A percentile compares a stretch with the other conserved stretches of the same genome.
Conservation (phyloP, 2,113 vertebrate species). For the Osmerus eperlanus region DNA sequence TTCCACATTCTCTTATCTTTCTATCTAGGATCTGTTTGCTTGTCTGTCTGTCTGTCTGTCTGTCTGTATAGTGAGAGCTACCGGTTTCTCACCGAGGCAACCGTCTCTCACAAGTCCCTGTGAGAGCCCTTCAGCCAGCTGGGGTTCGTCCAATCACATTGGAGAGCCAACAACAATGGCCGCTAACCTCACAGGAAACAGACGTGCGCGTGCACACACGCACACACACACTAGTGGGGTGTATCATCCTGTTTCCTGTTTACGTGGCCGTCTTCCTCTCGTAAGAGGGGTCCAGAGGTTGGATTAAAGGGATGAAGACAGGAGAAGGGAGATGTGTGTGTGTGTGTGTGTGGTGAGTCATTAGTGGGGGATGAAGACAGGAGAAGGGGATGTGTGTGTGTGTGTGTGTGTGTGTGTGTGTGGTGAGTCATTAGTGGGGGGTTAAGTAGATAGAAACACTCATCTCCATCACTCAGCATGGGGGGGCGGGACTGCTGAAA, state of each 20-base stretch:
- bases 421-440: neutral
- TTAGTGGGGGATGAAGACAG: neutral
- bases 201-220: constrained; percentile 7
- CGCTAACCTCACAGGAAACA: constrained; percentile 35
- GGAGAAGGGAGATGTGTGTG: constrained; percentile 1
- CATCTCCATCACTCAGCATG: constrained; percentile 52
- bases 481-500: constrained; percentile 57
- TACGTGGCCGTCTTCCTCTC: constrained; percentile 45
- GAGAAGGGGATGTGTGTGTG: neutral
- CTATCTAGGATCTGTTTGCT: neutral
- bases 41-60: neutral
- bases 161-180: constrained; percentile 43
- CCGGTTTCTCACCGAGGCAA: neutral
- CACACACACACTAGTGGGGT: constrained; percentile 25
- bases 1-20: constrained; percentile 4
- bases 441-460: constrained; percentile 23
- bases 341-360: neutral
- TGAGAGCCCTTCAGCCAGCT: constrained; percentile 45
- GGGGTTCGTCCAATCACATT: constrained; percentile 42
- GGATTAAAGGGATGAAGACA: constrained; percentile 12
- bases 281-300: constrained; percentile 27
- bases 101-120: neutral
- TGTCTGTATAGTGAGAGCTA: neutral
- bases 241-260: constrained; percentile 52
- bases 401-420: constrained; percentile 1